Evolutionary conservation across 2,113 vertebrate species (phyloP).

Genomic region (Bos taurus): ARS-UCD2.0 NC_037351.1:26444001-26444500

Average conservation of each 20-base stretch:
- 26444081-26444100: background rate
- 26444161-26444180: background rate
- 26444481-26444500: slow-evolving; percentile 14
- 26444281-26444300: slow-evolving; percentile 18
- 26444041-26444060: background rate
- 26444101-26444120: background rate
- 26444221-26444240: slow-evolving; percentile 28
- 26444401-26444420: background rate
- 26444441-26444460: background rate
- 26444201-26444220: background rate
- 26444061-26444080: background rate
- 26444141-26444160: background rate
- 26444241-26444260: slow-evolving; percentile 1
- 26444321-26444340: slow-evolving; percentile 33
- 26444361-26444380: slow-evolving; percentile 38
- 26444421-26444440: background rate
- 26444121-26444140: background rate
- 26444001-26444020: background rate
- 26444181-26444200: slow-evolving; percentile 6
- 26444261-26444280: slow-evolving; percentile 43
- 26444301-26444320: slow-evolving; percentile 48
- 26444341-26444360: background rate
- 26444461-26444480: background rate
- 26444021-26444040: background rate
- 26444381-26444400: slow-evolving; percentile 27